Base-by-base conservation (phyloP, 2,113 vertebrate genomes). In the Coracopsis vasa region DNA sequence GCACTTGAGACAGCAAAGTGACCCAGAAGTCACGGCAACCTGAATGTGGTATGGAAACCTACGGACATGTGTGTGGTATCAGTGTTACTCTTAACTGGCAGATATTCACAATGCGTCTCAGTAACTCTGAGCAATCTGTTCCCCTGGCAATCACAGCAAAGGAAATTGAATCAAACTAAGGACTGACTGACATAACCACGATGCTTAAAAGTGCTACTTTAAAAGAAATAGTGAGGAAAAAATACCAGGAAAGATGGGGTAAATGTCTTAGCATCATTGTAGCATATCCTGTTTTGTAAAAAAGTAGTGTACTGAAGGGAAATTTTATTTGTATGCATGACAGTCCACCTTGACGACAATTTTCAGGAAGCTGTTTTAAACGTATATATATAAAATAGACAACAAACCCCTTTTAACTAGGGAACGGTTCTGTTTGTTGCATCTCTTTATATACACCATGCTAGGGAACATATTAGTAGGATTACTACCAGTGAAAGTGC, bases 11-110 rank as follows among this genome's bases (percentile, higher is more conserved):
- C 10, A 92, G 47, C 19, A 51, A 93, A 82, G 37, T 24, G 44
- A 45, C 20, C 29, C 18, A 35, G 41, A 82, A 94, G 27, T 27
- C 39, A 42, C 0, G 0, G 24, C 3, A 8, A 61, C 14, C 3
- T 37, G 74, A 74, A 45, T 14, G 27, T 5, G 1, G 6, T 19
- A 13, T 6, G 16, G 44, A 80, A 70, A 33, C 25, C 44, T 56
- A 44, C 11, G 62, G 37, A 53, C 7, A 29, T 0, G 0, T 16
- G 18, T 20, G 53, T 37, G 41, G 13, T 8, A 1, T 15, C n/a
- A 29, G 6, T 11, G 20, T 28, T 78, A 69, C 31, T 51, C 51
- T 73, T 54, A 47, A 17, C 13, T 1, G 5, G 75, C n/a, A 86
- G n/a, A 13, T 61, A 72, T 2, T 75, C 35, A 61, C 21, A 44